phyloP scores from a whole-genome alignment of 2,113 vertebrate species.

The human (Homo sapiens) region DNA sequence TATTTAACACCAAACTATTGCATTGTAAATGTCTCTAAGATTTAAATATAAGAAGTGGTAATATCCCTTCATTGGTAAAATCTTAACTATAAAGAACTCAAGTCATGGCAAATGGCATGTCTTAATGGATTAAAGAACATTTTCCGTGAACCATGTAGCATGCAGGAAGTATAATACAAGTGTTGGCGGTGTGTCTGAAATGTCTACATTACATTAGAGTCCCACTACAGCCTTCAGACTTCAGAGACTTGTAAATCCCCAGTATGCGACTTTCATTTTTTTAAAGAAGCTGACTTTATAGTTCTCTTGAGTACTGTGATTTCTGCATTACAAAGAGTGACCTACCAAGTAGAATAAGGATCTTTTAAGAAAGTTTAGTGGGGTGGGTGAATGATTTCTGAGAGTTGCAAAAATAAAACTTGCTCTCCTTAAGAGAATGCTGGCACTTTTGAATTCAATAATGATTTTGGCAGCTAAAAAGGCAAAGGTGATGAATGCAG shows the following conservation, averaged over 20 bases:
- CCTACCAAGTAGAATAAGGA: slow-evolving; percentile 46
- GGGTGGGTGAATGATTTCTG: neutral
- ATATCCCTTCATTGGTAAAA: slow-evolving; percentile 35
- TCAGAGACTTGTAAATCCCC: slow-evolving; percentile 62
- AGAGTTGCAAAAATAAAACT: slow-evolving; percentile 37
- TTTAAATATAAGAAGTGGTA: slow-evolving; percentile 22
- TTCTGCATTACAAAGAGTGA: slow-evolving; percentile 49
- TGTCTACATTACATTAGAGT: neutral
- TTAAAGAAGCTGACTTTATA: slow-evolving; percentile 61
- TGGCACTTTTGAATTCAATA: neutral
- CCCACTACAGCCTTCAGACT: neutral
- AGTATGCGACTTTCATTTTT: slow-evolving; percentile 50
- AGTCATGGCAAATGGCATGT: neutral
- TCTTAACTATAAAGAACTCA: slow-evolving; percentile 42
- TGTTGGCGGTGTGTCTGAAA: neutral
- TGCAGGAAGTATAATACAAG: neutral
- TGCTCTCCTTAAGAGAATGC: neutral
- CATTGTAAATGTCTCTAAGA: slow-evolving; percentile 42
- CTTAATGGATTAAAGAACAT: slow-evolving; percentile 46
- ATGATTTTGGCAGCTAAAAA: slow-evolving; percentile 4
- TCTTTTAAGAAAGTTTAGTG: slow-evolving; percentile 48
- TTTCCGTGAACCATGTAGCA: neutral
- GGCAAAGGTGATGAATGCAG: neutral
- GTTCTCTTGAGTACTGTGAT: slow-evolving; percentile 62
- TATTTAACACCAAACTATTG: neutral